A percentile compares a stretch with the other conserved stretches of the same genome.
Conservation (phyloP, 2,888 invertebrate species). For the Nephrotoma guestfalica region DNA sequence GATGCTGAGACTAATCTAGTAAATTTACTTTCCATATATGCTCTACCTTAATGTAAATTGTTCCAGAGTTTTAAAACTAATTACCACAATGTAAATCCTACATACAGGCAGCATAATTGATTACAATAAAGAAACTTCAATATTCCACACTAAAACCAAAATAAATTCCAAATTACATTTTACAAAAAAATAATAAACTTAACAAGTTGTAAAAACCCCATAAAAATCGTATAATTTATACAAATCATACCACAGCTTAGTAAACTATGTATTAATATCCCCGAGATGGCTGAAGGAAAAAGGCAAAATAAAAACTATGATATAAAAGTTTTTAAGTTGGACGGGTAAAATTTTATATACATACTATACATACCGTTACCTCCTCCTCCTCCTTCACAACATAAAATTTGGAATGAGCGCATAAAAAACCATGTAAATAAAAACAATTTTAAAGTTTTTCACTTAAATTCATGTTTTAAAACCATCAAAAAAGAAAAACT, state of each 20-base stretch:
- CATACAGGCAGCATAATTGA: no score
- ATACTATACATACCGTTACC: not conserved
- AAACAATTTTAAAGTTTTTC: not conserved
- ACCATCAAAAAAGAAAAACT: not conserved
- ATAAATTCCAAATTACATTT: not conserved
- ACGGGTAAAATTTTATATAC: not conserved
- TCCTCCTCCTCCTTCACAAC: not conserved
- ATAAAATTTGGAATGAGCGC: not conserved
- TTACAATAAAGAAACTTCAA: no score
- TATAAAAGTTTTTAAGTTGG: not conserved
- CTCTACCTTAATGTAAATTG: no score
- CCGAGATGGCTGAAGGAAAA: not conserved
- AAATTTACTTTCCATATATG: no score
- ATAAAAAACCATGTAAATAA: not conserved
- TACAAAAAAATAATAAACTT: not conserved
- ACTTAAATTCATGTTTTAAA: not conserved
- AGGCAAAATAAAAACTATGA: not conserved
- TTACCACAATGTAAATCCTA: no score
- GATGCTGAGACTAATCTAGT: no score
- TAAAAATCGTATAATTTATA: not conserved
- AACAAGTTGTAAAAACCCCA: not conserved
- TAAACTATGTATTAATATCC: not conserved
- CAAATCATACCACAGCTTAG: not conserved
- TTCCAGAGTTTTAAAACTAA: no score
- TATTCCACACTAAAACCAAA: not conserved